phyloP scores from a whole-genome alignment of 64 coral and sea anemone species.

The Stichodactyla mertensii region DNA sequence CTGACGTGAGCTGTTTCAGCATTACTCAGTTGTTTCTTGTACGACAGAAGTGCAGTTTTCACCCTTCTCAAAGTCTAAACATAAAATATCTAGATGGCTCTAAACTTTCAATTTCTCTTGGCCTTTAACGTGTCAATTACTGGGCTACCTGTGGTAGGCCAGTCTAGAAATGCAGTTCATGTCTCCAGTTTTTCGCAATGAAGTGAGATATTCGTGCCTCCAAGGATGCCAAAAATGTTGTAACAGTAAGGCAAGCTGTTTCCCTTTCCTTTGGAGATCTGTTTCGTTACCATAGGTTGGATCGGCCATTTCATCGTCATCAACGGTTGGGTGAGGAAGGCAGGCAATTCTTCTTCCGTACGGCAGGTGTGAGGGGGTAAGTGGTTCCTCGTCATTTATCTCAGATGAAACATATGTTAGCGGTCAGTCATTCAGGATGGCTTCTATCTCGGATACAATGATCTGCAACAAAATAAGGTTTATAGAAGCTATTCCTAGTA shows the following conservation, averaged over 20 bases:
- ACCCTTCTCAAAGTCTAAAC: no score
- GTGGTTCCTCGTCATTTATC: conserved; percentile 25
- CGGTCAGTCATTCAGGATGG: conserved; percentile 55
- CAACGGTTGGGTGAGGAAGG: conserved; percentile 30
- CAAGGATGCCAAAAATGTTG: conserved; percentile 38
- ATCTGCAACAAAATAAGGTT: conserved; percentile 27
- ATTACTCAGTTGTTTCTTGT: no score
- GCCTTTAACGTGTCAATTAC: no score
- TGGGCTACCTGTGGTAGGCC: no score
- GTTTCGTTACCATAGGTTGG: conserved; percentile 31
- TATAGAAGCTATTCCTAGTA: conserved; percentile 39
- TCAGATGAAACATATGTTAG: conserved; percentile 32
- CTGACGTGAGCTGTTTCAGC: no score
- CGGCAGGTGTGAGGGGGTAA: conserved; percentile 39
- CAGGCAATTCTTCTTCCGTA: conserved; percentile 42
- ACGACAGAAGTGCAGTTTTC: no score
- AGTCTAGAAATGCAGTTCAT: no score
- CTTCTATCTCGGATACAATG: conserved; percentile 45
- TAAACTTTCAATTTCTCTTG: no score
- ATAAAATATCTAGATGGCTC: no score
- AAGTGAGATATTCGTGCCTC: conserved; percentile 33
- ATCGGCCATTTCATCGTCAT: conserved; percentile 32
- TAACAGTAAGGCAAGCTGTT: conserved; percentile 13
- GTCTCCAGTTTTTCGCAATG: background rate
- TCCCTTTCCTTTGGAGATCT: background rate